Evolutionary conservation across 2,797 vertebrate genomes (phyloP).

Genomic region (Spheniscus humboldti): DNA sequence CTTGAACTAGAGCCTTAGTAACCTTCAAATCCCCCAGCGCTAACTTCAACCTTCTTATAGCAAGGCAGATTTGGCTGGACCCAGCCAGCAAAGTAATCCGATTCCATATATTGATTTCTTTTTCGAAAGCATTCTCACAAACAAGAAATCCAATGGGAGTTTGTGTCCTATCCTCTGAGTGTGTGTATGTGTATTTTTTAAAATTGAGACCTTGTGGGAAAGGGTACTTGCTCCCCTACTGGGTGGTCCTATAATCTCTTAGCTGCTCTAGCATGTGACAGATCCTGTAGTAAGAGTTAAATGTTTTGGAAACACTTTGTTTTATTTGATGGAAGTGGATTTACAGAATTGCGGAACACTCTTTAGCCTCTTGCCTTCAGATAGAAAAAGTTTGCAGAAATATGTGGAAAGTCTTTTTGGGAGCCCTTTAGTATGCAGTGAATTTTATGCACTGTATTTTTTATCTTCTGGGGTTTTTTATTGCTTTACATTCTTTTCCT

Average conservation of each 20-base stretch:
- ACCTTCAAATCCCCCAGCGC: background rate
- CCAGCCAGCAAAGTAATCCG: background rate
- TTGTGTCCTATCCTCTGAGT: background rate
- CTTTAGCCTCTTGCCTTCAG: conserved; percentile 26
- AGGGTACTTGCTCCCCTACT: background rate
- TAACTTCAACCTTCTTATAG: background rate
- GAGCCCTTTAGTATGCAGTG: background rate
- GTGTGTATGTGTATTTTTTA: background rate
- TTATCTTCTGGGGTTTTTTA: conserved; percentile 4
- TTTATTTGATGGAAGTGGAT: conserved; percentile 52
- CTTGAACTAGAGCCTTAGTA: background rate
- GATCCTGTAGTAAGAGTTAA: conserved; percentile 50
- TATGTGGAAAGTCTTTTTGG: conserved; percentile 24
- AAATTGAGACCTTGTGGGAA: background rate
- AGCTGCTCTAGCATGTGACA: conserved; percentile 24
- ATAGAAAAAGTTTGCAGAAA: conserved; percentile 36
- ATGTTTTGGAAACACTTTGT: conserved; percentile 35
- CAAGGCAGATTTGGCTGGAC: background rate
- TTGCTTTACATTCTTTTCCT: conserved; percentile 6
- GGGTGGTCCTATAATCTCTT: conserved; percentile 44
- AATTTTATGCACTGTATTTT: conserved; percentile 22
- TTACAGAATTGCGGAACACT: conserved; percentile 20
- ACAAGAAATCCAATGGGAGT: background rate
- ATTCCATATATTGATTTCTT: background rate
- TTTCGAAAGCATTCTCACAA: background rate